Evolutionary conservation across 2,888 invertebrate genomes (phyloP), one percentile per base, ranked within the genome.

Genomic region (Masnerella sp.): DNA sequence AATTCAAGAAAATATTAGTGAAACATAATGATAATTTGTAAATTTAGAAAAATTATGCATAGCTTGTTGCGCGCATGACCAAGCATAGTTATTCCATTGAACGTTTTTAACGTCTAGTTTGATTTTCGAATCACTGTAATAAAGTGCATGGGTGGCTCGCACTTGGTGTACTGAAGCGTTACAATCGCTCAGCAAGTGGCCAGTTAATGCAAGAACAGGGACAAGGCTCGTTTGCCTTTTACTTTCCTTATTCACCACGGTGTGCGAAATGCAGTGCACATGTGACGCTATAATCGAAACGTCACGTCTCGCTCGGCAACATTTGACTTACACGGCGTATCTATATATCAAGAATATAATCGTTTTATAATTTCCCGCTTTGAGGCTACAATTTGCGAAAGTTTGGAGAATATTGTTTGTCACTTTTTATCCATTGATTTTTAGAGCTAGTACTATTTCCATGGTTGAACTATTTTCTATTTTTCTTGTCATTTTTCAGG

Each of bases 151-250:
- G 43, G 40, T 61, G 42, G 20, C 30, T 56, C 32, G 36, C 56
- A 49, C 42, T 58, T 58, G 22, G 51, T 25, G 28, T 32, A 64
- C 36, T 52, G 42, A 64, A 58, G 40, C 58, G 52, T 68, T 68
- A 42, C 68, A 49, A 69, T 68, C 62, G 45, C 58, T 68, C 36
- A 45, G 56, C 67, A 61, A 59, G 43, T 62, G 52, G 42, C 17
- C 30, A 69, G 45, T 52, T 64, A 43, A 59, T 67, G 59, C 22
- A 62, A 64, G 54, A 84, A 84, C 78, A 80, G 74, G 84, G 77
- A 83, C 85, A 86, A 85, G 86, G 85, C 77, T 74, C 75, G 82
- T 76, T 79, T 70, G 79, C 82, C 85, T 86, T 84, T 85, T 86
- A 85, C 86, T 86, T 86, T 85, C 80, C 78, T 80, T 80, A 79